Percentiles rank a stretch among this genome's conserved stretches.
phyloP scores from a whole-genome alignment of 2,797 vertebrate genomes.

The Pseudochaenichthys georgianus region DNA sequence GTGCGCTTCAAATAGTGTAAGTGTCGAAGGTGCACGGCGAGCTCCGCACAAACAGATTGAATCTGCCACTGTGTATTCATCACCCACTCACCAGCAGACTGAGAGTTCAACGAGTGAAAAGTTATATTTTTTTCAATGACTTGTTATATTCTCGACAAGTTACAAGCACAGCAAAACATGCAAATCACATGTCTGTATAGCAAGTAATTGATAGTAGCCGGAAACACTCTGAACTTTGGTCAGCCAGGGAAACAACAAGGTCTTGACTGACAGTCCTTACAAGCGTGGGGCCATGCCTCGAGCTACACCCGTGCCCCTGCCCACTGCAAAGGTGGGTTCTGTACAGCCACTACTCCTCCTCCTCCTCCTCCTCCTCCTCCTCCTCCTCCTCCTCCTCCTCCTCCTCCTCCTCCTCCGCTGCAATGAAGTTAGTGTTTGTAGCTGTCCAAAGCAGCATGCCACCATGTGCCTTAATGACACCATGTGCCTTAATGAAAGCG shows the following conservation, averaged over 20 bases:
- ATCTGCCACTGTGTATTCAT: conserved; percentile 60
- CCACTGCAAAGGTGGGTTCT: conserved; percentile 83
- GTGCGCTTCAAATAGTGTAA: conserved; percentile 63
- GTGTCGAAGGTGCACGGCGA: conserved; percentile 57
- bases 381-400: conserved; percentile 41
- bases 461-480: conserved; percentile 82
- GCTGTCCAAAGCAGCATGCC: conserved; percentile 77
- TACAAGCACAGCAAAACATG: conserved; percentile 32
- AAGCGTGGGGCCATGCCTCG: conserved; percentile 55
- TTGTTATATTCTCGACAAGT: conserved; percentile 42
- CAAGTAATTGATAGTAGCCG: conserved; percentile 39
- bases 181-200: conserved; percentile 54
- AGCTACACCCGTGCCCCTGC: conserved; percentile 60
- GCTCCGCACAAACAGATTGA: conserved; percentile 58
- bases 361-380: conserved; percentile 43
- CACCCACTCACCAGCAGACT: conserved; percentile 63
- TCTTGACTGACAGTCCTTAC: conserved; percentile 67
- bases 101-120: conserved; percentile 64
- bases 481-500: conserved; percentile 82
- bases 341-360: conserved; percentile 12
- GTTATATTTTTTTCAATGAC: conserved; percentile 49
- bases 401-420: conserved; percentile 69
- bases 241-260: conserved; percentile 56
- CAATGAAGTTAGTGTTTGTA: conserved; percentile 82
- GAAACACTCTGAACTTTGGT: conserved; percentile 38